Conservation (phyloP, 2,113 vertebrate genomes). For the Melanostigma gelatinosum region DNA sequence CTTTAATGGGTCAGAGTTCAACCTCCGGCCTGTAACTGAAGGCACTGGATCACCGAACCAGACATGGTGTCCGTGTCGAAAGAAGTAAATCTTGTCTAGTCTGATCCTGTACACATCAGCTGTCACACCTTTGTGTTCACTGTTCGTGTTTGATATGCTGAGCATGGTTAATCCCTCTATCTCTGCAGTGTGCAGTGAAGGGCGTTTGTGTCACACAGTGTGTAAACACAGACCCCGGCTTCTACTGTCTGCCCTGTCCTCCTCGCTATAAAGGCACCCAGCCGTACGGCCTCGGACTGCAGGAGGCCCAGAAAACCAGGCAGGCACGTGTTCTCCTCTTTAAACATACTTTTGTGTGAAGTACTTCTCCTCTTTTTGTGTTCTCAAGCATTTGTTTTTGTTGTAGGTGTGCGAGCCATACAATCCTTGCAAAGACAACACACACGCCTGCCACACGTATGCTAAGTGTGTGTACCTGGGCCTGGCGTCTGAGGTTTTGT, state of each 20-base stretch:
- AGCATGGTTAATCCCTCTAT: slow-evolving; percentile 31
- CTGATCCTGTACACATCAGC: not conserved
- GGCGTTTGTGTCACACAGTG: slow-evolving; percentile 90
- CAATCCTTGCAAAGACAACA: slow-evolving; percentile 95
- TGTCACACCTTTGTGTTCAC: slow-evolving; percentile 8
- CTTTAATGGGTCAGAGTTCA: not conserved
- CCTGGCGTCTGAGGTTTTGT: slow-evolving; percentile 92
- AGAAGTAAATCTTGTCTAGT: slow-evolving; percentile 1
- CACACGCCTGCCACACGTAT: slow-evolving; percentile 90
- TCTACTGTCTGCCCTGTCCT: slow-evolving; percentile 94
- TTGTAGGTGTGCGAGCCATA: slow-evolving; percentile 93
- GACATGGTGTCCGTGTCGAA: not conserved
- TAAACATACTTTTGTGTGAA: not conserved
- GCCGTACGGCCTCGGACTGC: slow-evolving; percentile 89
- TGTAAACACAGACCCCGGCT: slow-evolving; percentile 95
- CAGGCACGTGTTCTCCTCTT: slow-evolving; percentile 79
- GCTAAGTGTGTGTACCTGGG: slow-evolving; percentile 92
- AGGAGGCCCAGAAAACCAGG: slow-evolving; percentile 85
- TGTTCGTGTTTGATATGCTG: slow-evolving; percentile 26
- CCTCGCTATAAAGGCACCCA: slow-evolving; percentile 92
- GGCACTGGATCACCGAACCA: not conserved
- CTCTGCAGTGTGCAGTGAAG: slow-evolving; percentile 89
- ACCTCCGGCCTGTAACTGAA: not conserved
- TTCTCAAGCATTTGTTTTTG: not conserved
- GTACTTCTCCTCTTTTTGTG: not conserved